These are phyloP conservation scores for Ophthalmotilapia sp. DNA, from an alignment of 2,113 vertebrate species.

Conservation along the genomic window DNA sequence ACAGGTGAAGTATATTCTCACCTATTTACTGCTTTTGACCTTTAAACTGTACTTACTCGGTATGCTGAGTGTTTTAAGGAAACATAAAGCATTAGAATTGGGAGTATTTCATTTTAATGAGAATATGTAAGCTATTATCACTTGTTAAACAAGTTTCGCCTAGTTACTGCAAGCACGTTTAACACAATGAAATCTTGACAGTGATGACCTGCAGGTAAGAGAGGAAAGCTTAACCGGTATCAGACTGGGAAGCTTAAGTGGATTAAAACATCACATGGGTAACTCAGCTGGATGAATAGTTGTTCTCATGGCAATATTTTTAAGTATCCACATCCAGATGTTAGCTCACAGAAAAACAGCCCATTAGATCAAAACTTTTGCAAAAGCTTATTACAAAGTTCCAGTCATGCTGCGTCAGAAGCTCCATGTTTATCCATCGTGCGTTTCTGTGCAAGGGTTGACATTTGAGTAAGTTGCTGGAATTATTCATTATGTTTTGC, in stretches of 20 bases:
- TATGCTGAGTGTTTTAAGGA: not conserved
- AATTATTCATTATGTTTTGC: conserved; percentile 17
- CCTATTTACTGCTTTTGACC: not conserved
- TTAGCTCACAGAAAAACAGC: not conserved
- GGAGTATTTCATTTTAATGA: not conserved
- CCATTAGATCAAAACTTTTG: not conserved
- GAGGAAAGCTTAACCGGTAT: not conserved
- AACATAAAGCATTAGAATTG: not conserved
- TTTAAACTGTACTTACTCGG: not conserved
- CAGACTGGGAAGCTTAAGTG: not conserved
- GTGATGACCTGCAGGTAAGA: not conserved
- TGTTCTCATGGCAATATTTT: not conserved
- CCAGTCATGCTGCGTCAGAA: not conserved
- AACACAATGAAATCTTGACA: not conserved
- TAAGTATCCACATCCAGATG: not conserved
- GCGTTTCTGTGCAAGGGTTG: not conserved
- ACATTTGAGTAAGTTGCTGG: not conserved
- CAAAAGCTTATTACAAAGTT: not conserved
- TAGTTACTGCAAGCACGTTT: not conserved
- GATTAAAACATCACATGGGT: conserved; percentile 16
- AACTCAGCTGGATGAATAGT: not conserved
- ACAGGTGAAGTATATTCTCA: conserved; percentile 66
- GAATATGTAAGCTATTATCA: not conserved
- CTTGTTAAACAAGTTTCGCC: not conserved
- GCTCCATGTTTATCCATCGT: not conserved